These are phyloP conservation scores for Bombus vancouverensis DNA, from an alignment of 1,140 invertebrate species.

Conservation along the genomic window DNA sequence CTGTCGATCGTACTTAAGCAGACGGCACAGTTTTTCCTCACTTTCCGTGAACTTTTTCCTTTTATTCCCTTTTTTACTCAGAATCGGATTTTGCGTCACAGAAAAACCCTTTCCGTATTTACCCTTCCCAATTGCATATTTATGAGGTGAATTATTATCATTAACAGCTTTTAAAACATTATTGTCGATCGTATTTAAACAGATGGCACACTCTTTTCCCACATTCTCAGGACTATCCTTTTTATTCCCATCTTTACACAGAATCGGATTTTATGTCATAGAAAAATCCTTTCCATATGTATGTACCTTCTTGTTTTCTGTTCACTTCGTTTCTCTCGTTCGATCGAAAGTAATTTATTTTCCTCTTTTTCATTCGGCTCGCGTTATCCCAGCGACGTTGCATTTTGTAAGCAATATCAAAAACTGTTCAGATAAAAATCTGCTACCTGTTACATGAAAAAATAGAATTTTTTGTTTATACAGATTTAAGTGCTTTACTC, in stretches of 20 bases:
- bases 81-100: neutral
- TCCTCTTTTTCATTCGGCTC: neutral
- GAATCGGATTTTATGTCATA: neutral
- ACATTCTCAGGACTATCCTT: neutral
- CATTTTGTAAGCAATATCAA: neutral
- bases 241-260: neutral
- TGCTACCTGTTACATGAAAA: neutral
- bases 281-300: constrained; percentile 1
- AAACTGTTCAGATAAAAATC: neutral
- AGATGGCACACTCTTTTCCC: neutral
- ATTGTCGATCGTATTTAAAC: neutral
- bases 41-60: neutral
- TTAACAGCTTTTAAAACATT: neutral
- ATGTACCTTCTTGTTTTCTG: neutral
- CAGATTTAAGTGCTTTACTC: too few relatives aligned
- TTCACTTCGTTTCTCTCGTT: neutral
- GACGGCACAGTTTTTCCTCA: too few relatives aligned
- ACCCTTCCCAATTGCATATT: too few relatives aligned
- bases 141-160: neutral
- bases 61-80: neutral
- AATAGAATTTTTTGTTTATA: too few relatives aligned
- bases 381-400: neutral
- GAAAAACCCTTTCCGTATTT: too few relatives aligned
- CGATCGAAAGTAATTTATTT: constrained; percentile 14
- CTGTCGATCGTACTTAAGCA: neutral